A percentile compares a stretch with the other conserved stretches of the same genome.
Conservation (phyloP, 2,797 vertebrate species). For the Sebastes steindachneri region DNA sequence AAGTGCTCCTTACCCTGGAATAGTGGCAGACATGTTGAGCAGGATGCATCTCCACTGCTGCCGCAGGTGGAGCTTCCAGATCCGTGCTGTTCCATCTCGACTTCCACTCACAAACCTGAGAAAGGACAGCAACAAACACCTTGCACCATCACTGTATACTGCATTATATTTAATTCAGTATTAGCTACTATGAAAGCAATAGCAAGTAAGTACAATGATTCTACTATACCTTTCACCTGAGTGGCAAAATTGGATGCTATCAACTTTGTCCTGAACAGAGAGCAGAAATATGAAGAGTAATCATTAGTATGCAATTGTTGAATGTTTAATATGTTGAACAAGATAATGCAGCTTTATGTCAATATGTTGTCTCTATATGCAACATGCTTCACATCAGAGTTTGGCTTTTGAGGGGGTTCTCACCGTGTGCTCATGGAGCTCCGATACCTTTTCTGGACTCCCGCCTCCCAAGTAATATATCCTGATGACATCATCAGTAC, state of each 20-base stretch:
- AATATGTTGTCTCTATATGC: background rate
- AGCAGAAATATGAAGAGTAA: background rate
- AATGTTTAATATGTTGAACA: background rate
- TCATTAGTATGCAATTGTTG: background rate
- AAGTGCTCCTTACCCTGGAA: slow-evolving; percentile 85
- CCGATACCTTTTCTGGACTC: slow-evolving; percentile 92
- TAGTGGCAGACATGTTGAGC: slow-evolving; percentile 91
- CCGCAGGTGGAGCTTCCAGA: slow-evolving; percentile 92
- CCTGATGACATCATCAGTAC: slow-evolving; percentile 97
- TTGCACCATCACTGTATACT: background rate
- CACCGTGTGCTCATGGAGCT: slow-evolving; percentile 95
- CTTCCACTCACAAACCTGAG: slow-evolving; percentile 97
- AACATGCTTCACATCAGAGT: background rate
- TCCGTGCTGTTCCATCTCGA: slow-evolving; percentile 94
- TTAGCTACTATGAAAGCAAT: background rate
- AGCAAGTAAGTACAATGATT: background rate
- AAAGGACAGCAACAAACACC: background rate
- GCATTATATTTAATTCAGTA: background rate
- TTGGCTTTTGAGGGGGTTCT: slow-evolving; percentile 43
- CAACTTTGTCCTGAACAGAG: slow-evolving; percentile 92
- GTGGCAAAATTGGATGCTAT: slow-evolving; percentile 98
- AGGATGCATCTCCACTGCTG: slow-evolving; percentile 93
- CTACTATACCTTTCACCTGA: slow-evolving; percentile 89
- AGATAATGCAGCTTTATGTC: background rate
- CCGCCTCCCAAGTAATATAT: slow-evolving; percentile 97